Base-by-base conservation (phyloP, 2,113 vertebrate genomes). In the Pollachius pollachius region DNA sequence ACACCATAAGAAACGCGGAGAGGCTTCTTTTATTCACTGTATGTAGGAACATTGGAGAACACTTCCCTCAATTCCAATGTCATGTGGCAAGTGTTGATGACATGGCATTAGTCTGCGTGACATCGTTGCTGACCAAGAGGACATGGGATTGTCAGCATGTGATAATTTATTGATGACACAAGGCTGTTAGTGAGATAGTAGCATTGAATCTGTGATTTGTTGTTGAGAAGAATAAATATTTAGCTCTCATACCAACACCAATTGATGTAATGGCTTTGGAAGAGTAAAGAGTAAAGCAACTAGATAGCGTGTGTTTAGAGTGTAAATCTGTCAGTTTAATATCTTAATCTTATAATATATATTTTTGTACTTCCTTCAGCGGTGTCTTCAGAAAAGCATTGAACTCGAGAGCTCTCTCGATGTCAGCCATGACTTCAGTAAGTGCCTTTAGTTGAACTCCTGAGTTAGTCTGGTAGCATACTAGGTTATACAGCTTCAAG, bases 381-480 rank as follows among this genome's bases (percentile, higher is more conserved):
- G 17, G 77, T 86, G 78, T 73, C 93, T 99, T 76, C 92, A 93
- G 87, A 88, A 84, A 52, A 97, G 94, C 72, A 85, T 97, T 88
- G 93, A 94, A 12, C 64, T 80, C 57, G 68, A 84, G 64, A 88
- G 82, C 34, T 60, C 89, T 73, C 68, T 92, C 81, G 90, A 91
- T 73, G 70, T 88, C 68, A 93, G 88, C 77, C 97, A 97, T 83
- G 90, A 96, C 77, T 97, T 96, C 89, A 95, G 97, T 98, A 81
- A 94, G 97, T 93, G 65, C 8, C 66, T 56, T 15, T 9, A 4
- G 2, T 73, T 27, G 69, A 30, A 59, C 65, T 60, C 4, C 25
- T 52, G 63, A 25, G 27, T 62, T 54, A 56, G 7, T 4, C 37
- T 48, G 19, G 13, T 18, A 18, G 6, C 17, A n/a, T 19, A 59